Evolutionary conservation across 2,113 vertebrate genomes (phyloP), one percentile per base, ranked within the genome.

Genomic region (Phaethon lepturus): DNA sequence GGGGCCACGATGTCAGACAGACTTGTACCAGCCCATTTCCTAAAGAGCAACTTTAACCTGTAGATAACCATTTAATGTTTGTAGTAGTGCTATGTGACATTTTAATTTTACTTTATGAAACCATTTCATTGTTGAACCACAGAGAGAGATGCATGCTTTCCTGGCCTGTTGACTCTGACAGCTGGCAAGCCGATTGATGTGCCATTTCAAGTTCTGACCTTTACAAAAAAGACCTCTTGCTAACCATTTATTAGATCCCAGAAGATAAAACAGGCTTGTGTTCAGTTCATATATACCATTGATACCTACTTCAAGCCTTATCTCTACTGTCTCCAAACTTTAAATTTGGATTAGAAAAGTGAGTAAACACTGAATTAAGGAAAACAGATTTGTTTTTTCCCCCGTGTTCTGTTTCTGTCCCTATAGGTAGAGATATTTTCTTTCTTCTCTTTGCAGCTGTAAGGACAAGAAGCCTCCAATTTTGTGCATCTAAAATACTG

Each of bases 161-260:
- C 73, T 89, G 35, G n/a, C 44, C 35, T 59, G 52, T 22, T 4
- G 13, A 29, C 73, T 74, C 52, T 42, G 66, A 84, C 82, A 83
- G 85, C 86, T 90, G 79, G 50, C 53, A 44, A 90, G 64, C 60
- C 83, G 66, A 38, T 26, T 86, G 85, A 90, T 66, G 53, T 76
- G 85, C 95, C 67, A 47, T 83, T 95, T 92, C 88, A 80, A n/a
- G 55, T 69, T 81, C 84, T 94, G 87, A 95, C 93, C 87, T 94
- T 94, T 95, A 66, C 28, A 50, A 86, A 66, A 71, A 93, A 74
- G 88, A 22, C 23, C 23, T 93, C 75, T 77, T 93, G 63, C 55
- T 88, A 86, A 86, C 56, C 15, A 11, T 67, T 91, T 94, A 67
- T 87, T 81, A 74, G 59, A 93, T 53, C 53, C 33, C 45, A 69